Conservation (phyloP, 2,797 vertebrate genomes). For the Centroberyx gerrardi region DNA sequence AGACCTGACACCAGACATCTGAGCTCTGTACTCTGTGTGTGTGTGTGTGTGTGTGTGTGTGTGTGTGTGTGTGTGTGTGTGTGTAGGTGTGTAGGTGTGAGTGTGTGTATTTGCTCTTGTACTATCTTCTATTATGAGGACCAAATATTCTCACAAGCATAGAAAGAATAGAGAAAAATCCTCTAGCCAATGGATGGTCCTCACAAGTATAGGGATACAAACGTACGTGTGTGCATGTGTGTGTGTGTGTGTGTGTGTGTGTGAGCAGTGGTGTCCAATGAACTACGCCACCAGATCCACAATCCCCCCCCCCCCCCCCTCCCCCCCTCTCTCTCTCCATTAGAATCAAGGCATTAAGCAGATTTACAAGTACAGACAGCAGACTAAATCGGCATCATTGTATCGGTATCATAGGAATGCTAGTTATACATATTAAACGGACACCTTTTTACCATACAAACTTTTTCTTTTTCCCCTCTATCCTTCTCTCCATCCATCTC, state of each 20-base stretch:
- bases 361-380: neutral
- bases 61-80: conserved; percentile 26
- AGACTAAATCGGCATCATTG: neutral
- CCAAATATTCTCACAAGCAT: no score
- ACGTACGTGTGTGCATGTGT: neutral
- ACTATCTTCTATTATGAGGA: no score
- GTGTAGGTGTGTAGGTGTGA: conserved; percentile 23
- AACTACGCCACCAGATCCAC: conserved; percentile 64
- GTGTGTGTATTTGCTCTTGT: neutral
- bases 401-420: no score
- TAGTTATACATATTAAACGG: no score
- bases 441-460: neutral
- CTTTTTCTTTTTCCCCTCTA: neutral
- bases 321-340: neutral
- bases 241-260: conserved; percentile 19
- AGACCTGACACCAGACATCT: conserved; percentile 77
- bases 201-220: neutral
- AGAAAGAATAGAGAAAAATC: no score
- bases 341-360: conserved; percentile 18
- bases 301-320: conserved; percentile 17
- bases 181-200: neutral
- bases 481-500: neutral
- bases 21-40: conserved; percentile 51
- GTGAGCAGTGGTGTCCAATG: conserved; percentile 48
- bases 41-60: conserved; percentile 11